Evolutionary conservation across 2,113 vertebrate species (phyloP), one percentile per base, ranked within the genome.

Genomic region (Prinia subflava): DNA sequence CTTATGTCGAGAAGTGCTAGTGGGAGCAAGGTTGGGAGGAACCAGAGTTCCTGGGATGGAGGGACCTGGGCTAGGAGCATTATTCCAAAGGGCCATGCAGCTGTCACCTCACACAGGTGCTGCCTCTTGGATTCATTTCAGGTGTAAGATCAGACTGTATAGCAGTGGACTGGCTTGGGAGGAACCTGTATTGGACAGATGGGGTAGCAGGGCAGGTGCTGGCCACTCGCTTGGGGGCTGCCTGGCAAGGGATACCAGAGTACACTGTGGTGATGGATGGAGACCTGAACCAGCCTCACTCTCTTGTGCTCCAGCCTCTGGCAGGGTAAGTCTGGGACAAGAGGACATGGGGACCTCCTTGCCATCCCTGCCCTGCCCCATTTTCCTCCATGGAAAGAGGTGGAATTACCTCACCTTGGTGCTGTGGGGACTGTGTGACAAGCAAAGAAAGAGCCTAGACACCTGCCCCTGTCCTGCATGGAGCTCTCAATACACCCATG

Each of bases 161-260:
- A 46, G 99, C 98, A 2, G 97, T 99, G 71, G 99, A 99, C 97
- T 99, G 99, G 99, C 88, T 99, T 9, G 99, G 98, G 28, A 98
- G 98, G 63, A 99, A 99, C 95, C 97, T 99, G 76, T 99, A 99
- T 96, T 99, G 99, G 99, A 98, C 98, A 30, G 98, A 99, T 69
- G 98, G 98, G 7, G 92, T 92, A n/a, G 97, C 98, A 60, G 98
- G 98, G 5, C 98, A 98, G 95, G 98, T 99, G 95, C 89, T 99
- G 90, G 99, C 98, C 11, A 97, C 98, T 78, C 97, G 84, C 22
- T 94, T 99, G 75, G 93, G 96, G 35, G 77, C 95, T 46, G 18
- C 64, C 53, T 97, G 97, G 82, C 94, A 97, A 70, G 98, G 96
- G 67, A 95, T 93, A 47, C 95, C 98, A n/a, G 97, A 99, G 71